Conservation (phyloP, 2,888 invertebrate species). For the Mythimna lalbum region DNA sequence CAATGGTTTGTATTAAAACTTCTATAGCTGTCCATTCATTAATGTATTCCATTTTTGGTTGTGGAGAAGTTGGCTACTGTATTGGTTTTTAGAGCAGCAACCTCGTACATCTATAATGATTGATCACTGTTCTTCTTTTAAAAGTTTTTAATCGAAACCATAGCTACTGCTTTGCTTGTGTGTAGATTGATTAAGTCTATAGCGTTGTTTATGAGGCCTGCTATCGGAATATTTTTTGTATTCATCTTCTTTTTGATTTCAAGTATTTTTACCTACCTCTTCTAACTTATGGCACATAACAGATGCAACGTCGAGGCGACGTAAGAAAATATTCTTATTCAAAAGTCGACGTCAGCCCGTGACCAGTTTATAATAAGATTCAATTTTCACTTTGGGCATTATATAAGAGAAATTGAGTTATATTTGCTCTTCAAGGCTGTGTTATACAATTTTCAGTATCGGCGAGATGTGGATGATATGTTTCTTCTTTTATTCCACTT, state of each 20-base stretch:
- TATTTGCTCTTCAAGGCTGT: conserved; percentile 15
- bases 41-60: conserved; percentile 23
- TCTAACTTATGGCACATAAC: conserved; percentile 59
- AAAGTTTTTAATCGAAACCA: neutral
- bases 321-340: conserved; percentile 86
- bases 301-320: conserved; percentile 58
- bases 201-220: neutral
- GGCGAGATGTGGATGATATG: neutral
- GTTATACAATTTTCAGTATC: conserved; percentile 3
- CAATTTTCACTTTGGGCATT: conserved; percentile 69
- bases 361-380: conserved; percentile 78
- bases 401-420: conserved; percentile 59
- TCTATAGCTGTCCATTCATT: conserved; percentile 23
- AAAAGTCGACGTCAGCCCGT: conserved; percentile 81
- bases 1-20: conserved; percentile 41
- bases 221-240: neutral
- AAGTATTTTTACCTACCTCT: conserved; percentile 25
- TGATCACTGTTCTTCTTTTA: conserved; percentile 4
- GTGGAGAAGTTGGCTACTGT: conserved; percentile 17
- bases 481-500: neutral
- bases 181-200: neutral
- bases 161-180: neutral
- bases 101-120: neutral
- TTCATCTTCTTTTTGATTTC: neutral
- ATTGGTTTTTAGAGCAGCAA: conserved; percentile 10